Conservation (phyloP, 2,797 vertebrate genomes). For the Anguilla megastoma region DNA sequence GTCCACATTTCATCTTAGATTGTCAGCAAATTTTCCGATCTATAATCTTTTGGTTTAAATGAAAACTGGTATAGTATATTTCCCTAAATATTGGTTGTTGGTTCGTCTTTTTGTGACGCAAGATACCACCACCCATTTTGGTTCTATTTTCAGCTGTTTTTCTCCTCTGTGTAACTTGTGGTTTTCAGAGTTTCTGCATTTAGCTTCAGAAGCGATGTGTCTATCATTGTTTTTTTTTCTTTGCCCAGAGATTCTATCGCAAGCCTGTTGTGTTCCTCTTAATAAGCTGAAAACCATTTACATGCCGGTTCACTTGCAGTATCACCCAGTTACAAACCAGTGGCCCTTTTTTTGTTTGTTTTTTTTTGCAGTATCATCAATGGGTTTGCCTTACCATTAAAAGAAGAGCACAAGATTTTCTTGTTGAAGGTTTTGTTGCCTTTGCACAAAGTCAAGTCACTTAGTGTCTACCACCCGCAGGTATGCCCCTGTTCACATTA, state of each 20-base stretch:
- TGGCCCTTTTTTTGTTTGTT: constrained; percentile 17
- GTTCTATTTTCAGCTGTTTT: constrained; percentile 14
- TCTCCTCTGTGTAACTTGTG: constrained; percentile 17
- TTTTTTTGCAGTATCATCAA: constrained; percentile 89
- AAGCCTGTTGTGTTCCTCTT: not conserved
- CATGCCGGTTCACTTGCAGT: not conserved
- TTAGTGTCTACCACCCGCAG: constrained; percentile 98
- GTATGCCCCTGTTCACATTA: constrained; percentile 59
- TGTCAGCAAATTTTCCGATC: not conserved
- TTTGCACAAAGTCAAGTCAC: constrained; percentile 98
- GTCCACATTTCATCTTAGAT: not conserved
- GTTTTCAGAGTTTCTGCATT: constrained; percentile 23
- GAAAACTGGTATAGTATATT: not conserved
- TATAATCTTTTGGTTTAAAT: not conserved
- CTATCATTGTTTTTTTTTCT: not conserved
- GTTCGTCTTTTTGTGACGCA: not conserved
- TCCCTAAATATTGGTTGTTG: not conserved
- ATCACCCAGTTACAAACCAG: not conserved
- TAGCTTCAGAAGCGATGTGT: not conserved
- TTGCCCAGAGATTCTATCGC: not conserved
- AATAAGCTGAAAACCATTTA: not conserved
- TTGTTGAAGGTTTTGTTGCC: constrained; percentile 95
- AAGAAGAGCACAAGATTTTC: constrained; percentile 99
- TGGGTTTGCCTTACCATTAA: constrained; percentile 97
- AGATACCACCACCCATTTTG: not conserved